Evolutionary conservation across 2,797 vertebrate species (phyloP).

Genomic region (Poeciliopsis gracilis): DNA sequence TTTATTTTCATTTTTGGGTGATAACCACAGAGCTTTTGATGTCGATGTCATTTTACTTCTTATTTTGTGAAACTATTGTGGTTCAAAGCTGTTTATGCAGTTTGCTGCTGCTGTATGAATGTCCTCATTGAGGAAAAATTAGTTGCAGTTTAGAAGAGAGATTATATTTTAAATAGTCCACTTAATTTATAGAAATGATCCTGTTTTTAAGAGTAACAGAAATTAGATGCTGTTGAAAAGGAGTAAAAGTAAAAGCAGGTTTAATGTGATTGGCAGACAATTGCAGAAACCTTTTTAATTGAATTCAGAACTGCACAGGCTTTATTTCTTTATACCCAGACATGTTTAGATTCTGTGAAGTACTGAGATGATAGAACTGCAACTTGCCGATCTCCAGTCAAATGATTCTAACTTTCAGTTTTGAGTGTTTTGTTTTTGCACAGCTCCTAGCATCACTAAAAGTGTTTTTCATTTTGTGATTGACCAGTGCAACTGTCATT

Average conservation of each 20-base stretch:
- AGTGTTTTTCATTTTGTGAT: constrained; percentile 12
- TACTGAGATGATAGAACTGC: neutral
- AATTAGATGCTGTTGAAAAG: neutral
- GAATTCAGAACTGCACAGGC: constrained; percentile 16
- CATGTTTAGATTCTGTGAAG: neutral
- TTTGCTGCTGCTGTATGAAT: constrained; percentile 24
- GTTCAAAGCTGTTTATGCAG: constrained; percentile 6
- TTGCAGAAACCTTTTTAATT: neutral
- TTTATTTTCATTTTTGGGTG: constrained; percentile 35
- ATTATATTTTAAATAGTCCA: neutral
- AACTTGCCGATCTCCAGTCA: neutral
- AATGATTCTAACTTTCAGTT: neutral
- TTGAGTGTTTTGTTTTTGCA: constrained; percentile 1
- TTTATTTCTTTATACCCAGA: neutral
- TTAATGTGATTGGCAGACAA: neutral
- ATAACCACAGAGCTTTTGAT: constrained; percentile 19
- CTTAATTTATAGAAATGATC: constrained; percentile 11
- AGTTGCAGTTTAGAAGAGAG: neutral
- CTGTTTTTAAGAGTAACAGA: neutral
- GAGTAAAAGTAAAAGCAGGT: neutral
- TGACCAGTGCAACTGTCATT: neutral
- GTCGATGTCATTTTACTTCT: neutral
- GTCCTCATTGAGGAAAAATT: constrained; percentile 5
- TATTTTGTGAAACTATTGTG: neutral
- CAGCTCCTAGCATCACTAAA: neutral